These are phyloP conservation scores for Trisateles emortualis DNA, from an alignment of 2,888 invertebrate species.

Conservation along the genomic window DNA sequence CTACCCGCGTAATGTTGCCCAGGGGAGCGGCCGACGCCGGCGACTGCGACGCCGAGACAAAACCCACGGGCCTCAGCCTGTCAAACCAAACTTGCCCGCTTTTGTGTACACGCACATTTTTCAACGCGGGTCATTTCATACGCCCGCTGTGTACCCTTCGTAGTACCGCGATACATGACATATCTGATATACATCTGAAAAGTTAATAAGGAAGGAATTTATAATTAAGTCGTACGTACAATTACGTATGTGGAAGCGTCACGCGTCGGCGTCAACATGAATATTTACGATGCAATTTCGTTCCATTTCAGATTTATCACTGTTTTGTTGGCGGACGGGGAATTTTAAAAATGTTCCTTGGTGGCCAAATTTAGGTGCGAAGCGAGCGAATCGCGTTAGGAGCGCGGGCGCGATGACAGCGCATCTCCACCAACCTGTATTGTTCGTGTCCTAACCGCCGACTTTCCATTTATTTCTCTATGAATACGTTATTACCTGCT, in stretches of 20 bases:
- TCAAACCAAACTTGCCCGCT: constrained; percentile 73
- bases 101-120: constrained; percentile 68
- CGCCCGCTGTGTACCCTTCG: constrained; percentile 48
- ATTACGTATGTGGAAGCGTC: constrained; percentile 57
- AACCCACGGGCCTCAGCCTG: constrained; percentile 69
- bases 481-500: constrained; percentile 87
- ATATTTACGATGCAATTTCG: constrained; percentile 83
- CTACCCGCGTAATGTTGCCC: constrained; percentile 82
- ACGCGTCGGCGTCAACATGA: constrained; percentile 71
- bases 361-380: constrained; percentile 73
- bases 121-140: constrained; percentile 62
- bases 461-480: constrained; percentile 88
- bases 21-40: constrained; percentile 70
- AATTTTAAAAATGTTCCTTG: constrained; percentile 77
- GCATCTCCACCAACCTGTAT: constrained; percentile 78
- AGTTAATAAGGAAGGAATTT: constrained; percentile 75
- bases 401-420: constrained; percentile 70
- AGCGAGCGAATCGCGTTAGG: constrained; percentile 58
- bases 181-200: constrained; percentile 68
- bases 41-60: constrained; percentile 72
- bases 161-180: constrained; percentile 52
- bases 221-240: constrained; percentile 70
- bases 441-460: constrained; percentile 85
- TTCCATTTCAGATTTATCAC: constrained; percentile 79
- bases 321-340: constrained; percentile 68